Percentiles rank a stretch among this genome's conserved stretches.
These are phyloP conservation scores for Helicoverpa zea DNA, from an alignment of 1,140 invertebrate species.

Conservation along the genomic window DNA sequence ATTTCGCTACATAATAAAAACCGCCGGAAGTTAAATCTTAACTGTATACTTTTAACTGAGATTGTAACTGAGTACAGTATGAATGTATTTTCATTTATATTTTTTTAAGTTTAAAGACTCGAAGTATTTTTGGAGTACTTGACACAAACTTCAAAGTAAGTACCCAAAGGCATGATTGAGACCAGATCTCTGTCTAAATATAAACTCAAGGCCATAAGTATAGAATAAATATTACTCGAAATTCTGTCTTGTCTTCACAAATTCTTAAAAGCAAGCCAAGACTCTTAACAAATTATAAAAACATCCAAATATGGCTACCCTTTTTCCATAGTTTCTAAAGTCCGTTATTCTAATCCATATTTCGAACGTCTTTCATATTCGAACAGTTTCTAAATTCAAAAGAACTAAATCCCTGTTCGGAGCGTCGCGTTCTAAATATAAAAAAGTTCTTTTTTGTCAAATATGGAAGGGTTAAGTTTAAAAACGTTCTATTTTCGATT, in stretches of 20 bases:
- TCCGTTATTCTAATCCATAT: conserved; percentile 77
- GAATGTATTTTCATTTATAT: too few species aligned
- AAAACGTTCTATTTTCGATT: conserved; percentile 86
- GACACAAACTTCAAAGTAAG: background rate
- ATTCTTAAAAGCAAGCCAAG: conserved; percentile 1
- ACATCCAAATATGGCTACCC: conserved; percentile 37
- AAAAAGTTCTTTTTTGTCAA: conserved; percentile 85
- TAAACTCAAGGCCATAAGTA: conserved; percentile 31
- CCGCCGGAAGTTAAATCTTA: conserved; percentile 24
- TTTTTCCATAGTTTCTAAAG: conserved; percentile 47
- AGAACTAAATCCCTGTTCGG: conserved; percentile 82
- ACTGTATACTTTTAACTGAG: conserved; percentile 25
- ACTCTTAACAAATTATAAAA: conserved; percentile 27
- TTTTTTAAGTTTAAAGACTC: background rate
- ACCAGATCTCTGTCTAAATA: background rate
- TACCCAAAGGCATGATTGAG: background rate
- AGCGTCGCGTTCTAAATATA: conserved; percentile 85
- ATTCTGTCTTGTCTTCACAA: conserved; percentile 18
- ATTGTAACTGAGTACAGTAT: background rate
- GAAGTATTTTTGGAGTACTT: background rate
- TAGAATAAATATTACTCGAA: conserved; percentile 23
- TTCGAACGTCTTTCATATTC: conserved; percentile 77
- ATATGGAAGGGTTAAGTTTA: conserved; percentile 86
- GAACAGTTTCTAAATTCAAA: conserved; percentile 83
- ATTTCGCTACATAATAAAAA: conserved; percentile 38